Conservation (phyloP, 2,797 vertebrate species). For the Serranus cabrilla region DNA sequence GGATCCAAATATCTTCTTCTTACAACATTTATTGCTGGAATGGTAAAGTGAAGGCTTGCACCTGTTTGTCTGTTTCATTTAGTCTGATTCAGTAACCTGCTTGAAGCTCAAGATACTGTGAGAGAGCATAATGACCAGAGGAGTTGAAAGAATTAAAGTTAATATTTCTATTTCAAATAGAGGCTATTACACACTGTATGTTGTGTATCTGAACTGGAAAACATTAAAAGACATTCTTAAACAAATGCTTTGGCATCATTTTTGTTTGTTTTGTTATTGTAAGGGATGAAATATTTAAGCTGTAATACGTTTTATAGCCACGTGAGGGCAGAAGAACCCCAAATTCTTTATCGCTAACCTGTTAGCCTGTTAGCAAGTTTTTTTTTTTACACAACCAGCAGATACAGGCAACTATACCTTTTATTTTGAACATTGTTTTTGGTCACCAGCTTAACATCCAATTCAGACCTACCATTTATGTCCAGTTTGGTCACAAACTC, state of each 20-base stretch:
- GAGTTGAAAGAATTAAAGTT: constrained; percentile 83
- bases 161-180: constrained; percentile 91
- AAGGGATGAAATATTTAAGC: neutral
- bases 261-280: constrained; percentile 13
- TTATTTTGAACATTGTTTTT: neutral
- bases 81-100: constrained; percentile 84
- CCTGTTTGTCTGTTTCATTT: constrained; percentile 88
- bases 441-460: neutral
- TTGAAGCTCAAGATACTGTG: constrained; percentile 82
- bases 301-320: constrained; percentile 1
- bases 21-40: constrained; percentile 70
- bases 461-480: neutral
- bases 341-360: neutral
- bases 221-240: constrained; percentile 90
- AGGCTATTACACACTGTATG: constrained; percentile 91
- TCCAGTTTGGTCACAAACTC: neutral
- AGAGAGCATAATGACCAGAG: constrained; percentile 80
- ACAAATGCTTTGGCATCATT: constrained; percentile 66
- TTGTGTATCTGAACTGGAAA: constrained; percentile 90
- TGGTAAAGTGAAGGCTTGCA: constrained; percentile 85
- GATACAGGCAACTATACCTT: neutral
- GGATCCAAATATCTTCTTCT: constrained; percentile 78
- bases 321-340: constrained; percentile 1
- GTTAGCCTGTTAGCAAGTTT: neutral
- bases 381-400: neutral